Percentiles rank a stretch among this genome's conserved stretches.
These are phyloP conservation scores for Tetrax tetrax DNA, from an alignment of 2,113 vertebrate species.

Conservation along the genomic window DNA sequence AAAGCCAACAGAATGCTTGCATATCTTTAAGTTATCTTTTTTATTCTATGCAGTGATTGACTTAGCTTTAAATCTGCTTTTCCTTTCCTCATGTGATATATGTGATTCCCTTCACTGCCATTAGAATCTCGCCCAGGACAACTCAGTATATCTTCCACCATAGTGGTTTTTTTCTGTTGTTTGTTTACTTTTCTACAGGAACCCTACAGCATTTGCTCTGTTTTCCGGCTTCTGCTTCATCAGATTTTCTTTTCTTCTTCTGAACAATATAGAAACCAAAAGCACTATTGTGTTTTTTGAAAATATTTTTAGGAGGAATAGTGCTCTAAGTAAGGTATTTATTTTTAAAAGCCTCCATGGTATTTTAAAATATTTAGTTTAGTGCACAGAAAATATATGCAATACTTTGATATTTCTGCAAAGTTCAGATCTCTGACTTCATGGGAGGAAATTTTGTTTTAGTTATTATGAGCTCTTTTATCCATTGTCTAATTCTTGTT, in stretches of 20 bases:
- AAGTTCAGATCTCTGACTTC: neutral
- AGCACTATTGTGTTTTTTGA: neutral
- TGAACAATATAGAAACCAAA: constrained; percentile 12
- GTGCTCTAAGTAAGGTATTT: constrained; percentile 17
- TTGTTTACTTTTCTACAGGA: neutral
- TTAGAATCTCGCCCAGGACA: neutral
- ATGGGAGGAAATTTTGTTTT: constrained; percentile 24
- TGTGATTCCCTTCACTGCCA: neutral
- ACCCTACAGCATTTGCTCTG: neutral
- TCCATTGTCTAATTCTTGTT: constrained; percentile 51
- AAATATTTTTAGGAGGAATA: constrained; percentile 2
- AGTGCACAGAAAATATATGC: constrained; percentile 34
- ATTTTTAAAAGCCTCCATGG: constrained; percentile 19
- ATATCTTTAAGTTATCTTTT: neutral
- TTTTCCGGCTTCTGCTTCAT: neutral
- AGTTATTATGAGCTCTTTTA: constrained; percentile 31
- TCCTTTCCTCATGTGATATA: neutral
- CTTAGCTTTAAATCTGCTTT: neutral
- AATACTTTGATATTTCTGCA: constrained; percentile 27
- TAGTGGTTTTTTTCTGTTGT: neutral
- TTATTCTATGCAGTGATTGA: neutral
- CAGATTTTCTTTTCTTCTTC: neutral
- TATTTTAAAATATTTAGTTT: constrained; percentile 45
- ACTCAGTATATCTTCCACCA: neutral
- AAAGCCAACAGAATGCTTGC: neutral